Base-by-base conservation (phyloP, 2,888 invertebrate genomes). In the Drosophila infuscata region DNA sequence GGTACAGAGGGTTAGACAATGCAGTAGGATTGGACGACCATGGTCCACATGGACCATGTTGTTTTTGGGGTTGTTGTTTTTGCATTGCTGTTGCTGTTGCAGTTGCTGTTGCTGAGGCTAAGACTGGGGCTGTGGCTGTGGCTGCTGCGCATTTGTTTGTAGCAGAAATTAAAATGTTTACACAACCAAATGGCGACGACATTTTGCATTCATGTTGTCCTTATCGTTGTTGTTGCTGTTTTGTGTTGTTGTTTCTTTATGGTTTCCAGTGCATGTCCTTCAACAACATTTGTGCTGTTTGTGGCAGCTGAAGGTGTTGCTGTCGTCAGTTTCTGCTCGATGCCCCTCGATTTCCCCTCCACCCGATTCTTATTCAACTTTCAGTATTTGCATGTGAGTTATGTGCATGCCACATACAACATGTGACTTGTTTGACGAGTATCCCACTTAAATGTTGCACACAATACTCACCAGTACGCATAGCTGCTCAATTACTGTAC, bases 161-260 rank as follows among this genome's bases (percentile, higher is more conserved):
- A 77, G 79, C 74, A 73, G 86, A 87, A 87, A 87, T 87, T 87
- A 89, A 87, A 87, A 87, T 87, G 87, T 87, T 87, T 87, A 89
- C 89, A 87, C 86, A 87, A 85, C 82, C 70, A 61, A 77, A 81
- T 87, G 89, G 89, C 78, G 72, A 76, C 84, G 79, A 87, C 82
- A 84, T 79, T 81, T 79, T 76, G 81, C 68, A 85, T 89, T 86
- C 87, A 88, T 76, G 71, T 75, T 60, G 63, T 67, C 61, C 70
- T 62, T 70, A 72, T 68, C 69, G 72, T 57, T 74, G 63, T 41
- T 66, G 54, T 54, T 43, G 58, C 41, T 59, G 58, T 46, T 33
- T 57, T 52, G 15, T 35, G 9, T 30, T 64, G 56, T 29, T 65
- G 73, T 49, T 67, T 43, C 30, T 56, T 52, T 64, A 62, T 80